These are phyloP conservation scores for Lamellibrachia columna DNA, from an alignment of 2,888 invertebrate genomes.

Conservation along the genomic window DNA sequence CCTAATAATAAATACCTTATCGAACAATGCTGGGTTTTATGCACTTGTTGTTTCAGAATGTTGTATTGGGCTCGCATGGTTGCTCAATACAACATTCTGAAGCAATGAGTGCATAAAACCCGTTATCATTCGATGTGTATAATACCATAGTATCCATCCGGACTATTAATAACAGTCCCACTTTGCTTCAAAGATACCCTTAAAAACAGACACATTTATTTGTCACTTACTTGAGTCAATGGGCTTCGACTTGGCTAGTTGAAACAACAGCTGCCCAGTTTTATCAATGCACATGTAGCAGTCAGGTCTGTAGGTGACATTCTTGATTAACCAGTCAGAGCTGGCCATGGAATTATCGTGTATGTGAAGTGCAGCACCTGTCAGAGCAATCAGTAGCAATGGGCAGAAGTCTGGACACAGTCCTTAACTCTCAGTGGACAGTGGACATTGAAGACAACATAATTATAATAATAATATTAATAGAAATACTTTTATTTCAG, in stretches of 20 bases:
- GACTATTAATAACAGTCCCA: neutral
- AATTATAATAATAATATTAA: neutral
- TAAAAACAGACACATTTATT: neutral
- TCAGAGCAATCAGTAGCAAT: conserved; percentile 21
- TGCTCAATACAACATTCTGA: too few species aligned
- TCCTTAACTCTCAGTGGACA: neutral
- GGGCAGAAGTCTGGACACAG: too few species aligned
- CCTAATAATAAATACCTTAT: too few species aligned
- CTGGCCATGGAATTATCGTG: conserved; percentile 45
- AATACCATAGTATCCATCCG: neutral
- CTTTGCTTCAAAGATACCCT: neutral
- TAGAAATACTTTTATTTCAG: too few species aligned
- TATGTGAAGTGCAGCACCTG: conserved; percentile 58
- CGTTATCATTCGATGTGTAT: neutral
- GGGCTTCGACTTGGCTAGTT: conserved; percentile 8
- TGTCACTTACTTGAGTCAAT: neutral
- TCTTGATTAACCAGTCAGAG: conserved; percentile 54
- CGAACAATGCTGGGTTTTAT: too few species aligned
- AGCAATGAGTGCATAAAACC: too few species aligned
- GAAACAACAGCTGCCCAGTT: conserved; percentile 42
- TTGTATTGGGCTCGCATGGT: too few species aligned
- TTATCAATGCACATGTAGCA: conserved; percentile 56
- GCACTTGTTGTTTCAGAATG: too few species aligned
- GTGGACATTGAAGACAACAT: neutral
- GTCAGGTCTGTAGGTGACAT: conserved; percentile 56